Conservation (phyloP, 2,113 vertebrate species). For the Python bivittatus region DNA sequence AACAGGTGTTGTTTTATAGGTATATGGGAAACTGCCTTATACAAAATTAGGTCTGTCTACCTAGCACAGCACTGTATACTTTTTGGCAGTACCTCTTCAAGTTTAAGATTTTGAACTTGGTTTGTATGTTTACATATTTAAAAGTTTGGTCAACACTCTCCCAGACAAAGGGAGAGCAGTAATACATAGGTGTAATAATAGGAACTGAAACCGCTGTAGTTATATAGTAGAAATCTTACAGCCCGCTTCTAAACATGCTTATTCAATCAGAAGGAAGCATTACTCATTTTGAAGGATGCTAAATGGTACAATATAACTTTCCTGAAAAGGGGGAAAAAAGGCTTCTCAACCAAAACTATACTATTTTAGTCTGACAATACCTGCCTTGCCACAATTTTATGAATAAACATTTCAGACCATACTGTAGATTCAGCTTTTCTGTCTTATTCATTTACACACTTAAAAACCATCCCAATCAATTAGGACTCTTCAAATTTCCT, state of each 20-base stretch:
- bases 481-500: neutral
- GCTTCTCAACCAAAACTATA: neutral
- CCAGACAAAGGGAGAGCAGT: neutral
- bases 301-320: neutral
- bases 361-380: neutral
- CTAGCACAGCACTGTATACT: neutral
- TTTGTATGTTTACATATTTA: neutral
- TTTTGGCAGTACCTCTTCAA: neutral
- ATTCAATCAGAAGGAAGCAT: neutral
- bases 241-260: neutral
- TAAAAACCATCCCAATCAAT: neutral
- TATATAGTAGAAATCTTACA: neutral
- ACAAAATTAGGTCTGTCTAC: neutral
- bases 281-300: neutral
- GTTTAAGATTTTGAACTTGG: neutral
- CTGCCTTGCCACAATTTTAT: neutral
- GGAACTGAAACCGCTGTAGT: neutral
- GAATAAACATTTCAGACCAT: neutral
- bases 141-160: neutral
- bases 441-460: neutral
- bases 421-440: neutral
- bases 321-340: neutral
- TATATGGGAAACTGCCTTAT: neutral
- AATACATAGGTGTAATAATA: neutral
- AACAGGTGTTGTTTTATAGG: neutral